Percentiles rank a stretch among this genome's conserved stretches.
phyloP scores from a whole-genome alignment of 2,888 invertebrate species.

The Ophraella communa region DNA sequence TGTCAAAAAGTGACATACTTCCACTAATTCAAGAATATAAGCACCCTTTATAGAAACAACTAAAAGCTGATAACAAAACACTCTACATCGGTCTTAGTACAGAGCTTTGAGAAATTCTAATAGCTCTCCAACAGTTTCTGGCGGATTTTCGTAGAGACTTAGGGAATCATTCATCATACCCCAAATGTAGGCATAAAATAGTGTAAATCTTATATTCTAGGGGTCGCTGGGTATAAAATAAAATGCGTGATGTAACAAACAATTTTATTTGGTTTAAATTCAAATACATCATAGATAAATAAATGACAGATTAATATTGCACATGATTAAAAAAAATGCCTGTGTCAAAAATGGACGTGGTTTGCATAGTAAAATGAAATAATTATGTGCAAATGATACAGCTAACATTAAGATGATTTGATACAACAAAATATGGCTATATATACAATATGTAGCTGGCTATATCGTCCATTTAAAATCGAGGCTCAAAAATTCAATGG shows the following conservation, averaged over 20 bases:
- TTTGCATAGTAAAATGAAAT: slow-evolving; percentile 42
- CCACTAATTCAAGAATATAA: no score
- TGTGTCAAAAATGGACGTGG: slow-evolving; percentile 60
- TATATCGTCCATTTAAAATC: slow-evolving; percentile 58
- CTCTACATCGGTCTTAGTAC: no score
- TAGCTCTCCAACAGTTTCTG: no score
- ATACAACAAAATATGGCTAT: slow-evolving; percentile 56
- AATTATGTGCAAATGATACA: slow-evolving; percentile 46
- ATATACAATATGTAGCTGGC: slow-evolving; percentile 57
- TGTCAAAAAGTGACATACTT: no score
- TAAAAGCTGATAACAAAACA: no score
- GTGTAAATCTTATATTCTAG: no score
- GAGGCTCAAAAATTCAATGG: slow-evolving; percentile 48
- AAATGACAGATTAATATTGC: slow-evolving; percentile 62
- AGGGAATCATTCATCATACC: no score
- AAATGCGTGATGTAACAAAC: slow-evolving; percentile 56
- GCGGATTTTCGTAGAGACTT: no score
- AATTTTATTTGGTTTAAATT: slow-evolving; percentile 61
- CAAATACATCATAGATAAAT: slow-evolving; percentile 61
- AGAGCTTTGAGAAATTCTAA: no score
- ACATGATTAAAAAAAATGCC: slow-evolving; percentile 60
- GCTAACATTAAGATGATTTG: slow-evolving; percentile 53
- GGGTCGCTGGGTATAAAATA: no score
- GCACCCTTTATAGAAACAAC: no score
- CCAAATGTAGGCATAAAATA: no score